Evolutionary conservation across 2,797 vertebrate species (phyloP).

Genomic region (Periophthalmus magnuspinnatus): DNA sequence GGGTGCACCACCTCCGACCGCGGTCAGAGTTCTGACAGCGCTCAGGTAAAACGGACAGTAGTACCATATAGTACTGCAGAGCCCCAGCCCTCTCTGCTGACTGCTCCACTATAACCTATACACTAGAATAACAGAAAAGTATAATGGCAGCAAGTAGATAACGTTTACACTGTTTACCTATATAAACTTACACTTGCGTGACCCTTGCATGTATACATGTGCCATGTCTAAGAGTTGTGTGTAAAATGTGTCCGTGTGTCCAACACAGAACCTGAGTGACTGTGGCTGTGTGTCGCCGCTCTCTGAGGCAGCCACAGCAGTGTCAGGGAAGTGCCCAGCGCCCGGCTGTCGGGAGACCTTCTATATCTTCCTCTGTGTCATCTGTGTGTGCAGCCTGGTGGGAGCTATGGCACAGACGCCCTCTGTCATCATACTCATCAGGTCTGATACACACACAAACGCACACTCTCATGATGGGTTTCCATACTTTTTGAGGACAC

Average conservation of each 20-base stretch:
- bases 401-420: slow-evolving; percentile 98
- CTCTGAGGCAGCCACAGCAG: slow-evolving; percentile 78
- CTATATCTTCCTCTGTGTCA: slow-evolving; percentile 95
- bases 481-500: no score
- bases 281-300: slow-evolving; percentile 84
- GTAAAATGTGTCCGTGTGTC: background rate
- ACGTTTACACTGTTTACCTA: no score
- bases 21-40: slow-evolving; percentile 2
- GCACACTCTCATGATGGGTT: background rate
- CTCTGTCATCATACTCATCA: slow-evolving; percentile 97
- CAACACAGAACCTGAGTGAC: slow-evolving; percentile 86
- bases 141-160: no score
- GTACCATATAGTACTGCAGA: background rate
- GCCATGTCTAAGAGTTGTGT: no score
- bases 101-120: no score
- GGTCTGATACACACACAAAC: slow-evolving; percentile 68
- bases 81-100: no score
- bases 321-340: slow-evolving; percentile 91
- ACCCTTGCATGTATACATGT: no score
- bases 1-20: slow-evolving; percentile 85
- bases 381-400: slow-evolving; percentile 96
- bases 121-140: no score
- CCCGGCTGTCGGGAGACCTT: slow-evolving; percentile 92
- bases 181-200: no score
- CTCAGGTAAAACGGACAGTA: slow-evolving; percentile 53